Evolutionary conservation across 2,888 invertebrate genomes (phyloP), one percentile per base, ranked within the genome.

Genomic region (Zygaena filipendulae): DNA sequence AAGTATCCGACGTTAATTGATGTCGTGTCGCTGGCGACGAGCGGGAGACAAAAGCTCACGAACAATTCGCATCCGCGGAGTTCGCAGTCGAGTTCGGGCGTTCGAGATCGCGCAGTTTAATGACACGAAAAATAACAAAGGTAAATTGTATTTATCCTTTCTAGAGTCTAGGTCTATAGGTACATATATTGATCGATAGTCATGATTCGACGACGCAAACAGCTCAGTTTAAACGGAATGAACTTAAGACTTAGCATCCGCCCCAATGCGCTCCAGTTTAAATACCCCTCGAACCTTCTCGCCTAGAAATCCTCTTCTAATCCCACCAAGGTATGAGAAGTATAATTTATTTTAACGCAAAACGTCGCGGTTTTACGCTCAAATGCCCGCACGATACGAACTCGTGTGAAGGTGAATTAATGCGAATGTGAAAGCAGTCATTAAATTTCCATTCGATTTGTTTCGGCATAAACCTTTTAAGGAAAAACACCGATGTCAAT

Each of bases 51-150:
- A 77, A 79, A 69, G 74, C 68, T 75, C 67, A 70, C 74, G 74
- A 79, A 77, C 77, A 79, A 77, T 77, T 75, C 75, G 59, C 69
- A 72, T 74, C 57, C 16, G 16, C 7, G 70, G 60, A 70, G 75
- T 70, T 75, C 74, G 72, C 69, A 71, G 68, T 71, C 60, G 71
- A 72, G 72, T 71, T 74, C 71, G 56, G 70, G 67, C 69, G 67
- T 70, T 71, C 62, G 64, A 64, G 72, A 75, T 75, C 74, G 71
- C 74, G 72, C 71, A 75, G 74, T 77, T 79, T 75, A 79, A 79
- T 79, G 79, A 79, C 72, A 77, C 77, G 79, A 79, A 77, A 79
- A 79, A 79, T 79, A 79, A 79, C 79, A 77, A 75, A 77, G 77
- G 79, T 75, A 77, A 79, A 79, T 79, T 79, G 77, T 77, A 77